Evolutionary conservation across 1,140 invertebrate species (phyloP).

Genomic region (Bombyx mandarina): DNA sequence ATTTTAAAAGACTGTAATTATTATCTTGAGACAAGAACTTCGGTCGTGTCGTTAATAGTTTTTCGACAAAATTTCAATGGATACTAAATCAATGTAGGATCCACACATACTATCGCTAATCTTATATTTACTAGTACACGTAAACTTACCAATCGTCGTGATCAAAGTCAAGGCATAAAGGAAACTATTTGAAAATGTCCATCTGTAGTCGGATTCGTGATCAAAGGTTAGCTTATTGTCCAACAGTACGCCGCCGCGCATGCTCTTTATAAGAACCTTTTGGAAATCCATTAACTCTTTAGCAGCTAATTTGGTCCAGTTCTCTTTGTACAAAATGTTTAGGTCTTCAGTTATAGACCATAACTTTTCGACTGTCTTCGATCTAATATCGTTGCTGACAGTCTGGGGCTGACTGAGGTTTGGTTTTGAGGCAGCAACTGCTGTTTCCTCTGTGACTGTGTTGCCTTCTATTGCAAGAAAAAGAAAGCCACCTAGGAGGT

Average conservation of each 20-base stretch:
- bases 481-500: slow-evolving; percentile 90
- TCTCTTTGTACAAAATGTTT: slow-evolving; percentile 94
- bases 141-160: slow-evolving; percentile 90
- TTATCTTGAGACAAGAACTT: too few species aligned
- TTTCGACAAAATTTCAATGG: too few species aligned
- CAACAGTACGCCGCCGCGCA: slow-evolving; percentile 27
- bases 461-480: slow-evolving; percentile 90
- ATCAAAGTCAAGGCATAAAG: slow-evolving; percentile 96
- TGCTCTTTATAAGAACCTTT: slow-evolving; percentile 65
- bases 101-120: too few species aligned
- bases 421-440: slow-evolving; percentile 74
- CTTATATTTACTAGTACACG: too few species aligned
- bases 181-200: slow-evolving; percentile 93
- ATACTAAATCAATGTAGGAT: too few species aligned
- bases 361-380: slow-evolving; percentile 82
- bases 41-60: too few species aligned
- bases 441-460: slow-evolving; percentile 65
- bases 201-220: slow-evolving; percentile 77
- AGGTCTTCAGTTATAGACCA: slow-evolving; percentile 96
- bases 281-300: slow-evolving; percentile 91
- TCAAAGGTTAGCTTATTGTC: slow-evolving; percentile 24
- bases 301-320: slow-evolving; percentile 90
- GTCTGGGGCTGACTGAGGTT: slow-evolving; percentile 68
- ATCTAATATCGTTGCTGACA: slow-evolving; percentile 59
- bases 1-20: too few species aligned